A percentile compares a stretch with the other conserved stretches of the same genome.
Conservation (phyloP, 2,797 vertebrate species). For the Rhinoraja longicauda region DNA sequence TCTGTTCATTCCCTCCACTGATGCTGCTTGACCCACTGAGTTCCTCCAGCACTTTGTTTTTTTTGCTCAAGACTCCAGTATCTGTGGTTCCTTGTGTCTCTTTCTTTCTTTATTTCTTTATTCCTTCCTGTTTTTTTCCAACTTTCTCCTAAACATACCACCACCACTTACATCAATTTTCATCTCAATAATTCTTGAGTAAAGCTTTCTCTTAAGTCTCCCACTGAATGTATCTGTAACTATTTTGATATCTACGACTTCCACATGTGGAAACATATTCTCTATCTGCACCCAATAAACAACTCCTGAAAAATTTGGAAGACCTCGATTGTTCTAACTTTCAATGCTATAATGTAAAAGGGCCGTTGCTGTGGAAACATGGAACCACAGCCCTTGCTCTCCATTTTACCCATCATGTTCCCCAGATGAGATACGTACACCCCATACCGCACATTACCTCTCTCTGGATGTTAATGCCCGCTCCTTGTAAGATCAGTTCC, state of each 20-base stretch:
- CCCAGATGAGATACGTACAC: neutral
- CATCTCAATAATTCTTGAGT: neutral
- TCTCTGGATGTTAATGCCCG: conserved; percentile 92
- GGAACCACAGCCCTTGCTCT: neutral
- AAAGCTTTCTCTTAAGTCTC: neutral
- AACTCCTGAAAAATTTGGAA: neutral
- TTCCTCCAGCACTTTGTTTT: no score
- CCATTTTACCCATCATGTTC: neutral
- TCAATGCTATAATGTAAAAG: neutral
- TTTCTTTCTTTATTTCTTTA: no score
- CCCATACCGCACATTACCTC: conserved; percentile 65
- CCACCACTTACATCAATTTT: no score
- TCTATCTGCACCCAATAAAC: neutral
- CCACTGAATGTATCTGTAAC: neutral
- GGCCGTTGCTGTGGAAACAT: neutral
- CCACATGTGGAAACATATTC: neutral
- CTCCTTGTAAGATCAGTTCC: conserved; percentile 88
- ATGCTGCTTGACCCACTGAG: no score
- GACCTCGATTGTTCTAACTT: neutral
- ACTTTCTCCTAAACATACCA: neutral
- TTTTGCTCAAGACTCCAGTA: no score
- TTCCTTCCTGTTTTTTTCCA: neutral
- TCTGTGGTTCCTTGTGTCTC: no score
- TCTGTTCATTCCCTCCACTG: no score
- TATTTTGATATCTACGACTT: neutral